Evolutionary conservation across 2,888 invertebrate species (phyloP), one percentile per base, ranked within the genome.

Genomic region (Chrysolina oricalcia): DNA sequence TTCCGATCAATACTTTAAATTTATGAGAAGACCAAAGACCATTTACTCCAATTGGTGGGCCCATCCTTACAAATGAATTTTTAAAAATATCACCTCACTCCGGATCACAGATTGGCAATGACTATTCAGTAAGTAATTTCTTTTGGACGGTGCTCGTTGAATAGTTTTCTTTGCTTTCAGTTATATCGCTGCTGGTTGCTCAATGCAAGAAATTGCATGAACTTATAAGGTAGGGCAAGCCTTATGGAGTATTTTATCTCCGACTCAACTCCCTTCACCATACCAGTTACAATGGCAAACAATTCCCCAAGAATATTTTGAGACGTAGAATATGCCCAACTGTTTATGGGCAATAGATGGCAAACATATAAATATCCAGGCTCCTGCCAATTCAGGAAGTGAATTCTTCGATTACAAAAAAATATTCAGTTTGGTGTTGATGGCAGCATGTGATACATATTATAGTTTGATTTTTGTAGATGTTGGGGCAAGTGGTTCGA

Each of bases 381-480:
- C 78, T 21, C 84, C 85, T n/a, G n/a, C 67, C 10, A 76, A 84
- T 43, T 77, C 79, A 59, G 84, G 85, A 41, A 81, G 81, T 11
- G 72, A 81, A 70, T 85, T 75, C 73, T 83, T 77, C 73, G 86
- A 86, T 77, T 85, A 86, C 77, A 84, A 87, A 81, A 78, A 81
- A 72, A 76, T 48, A 62, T 81, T 74, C 66, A 73, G 76, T 48
- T 70, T 73, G 13, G 76, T 73, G 11, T 85, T 59, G 82, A 78
- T 86, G 75, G 85, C 83, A 27, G 70, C 80, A 65, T 84, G 84
- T 62, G 83, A 85, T 70, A 80, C 81, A 2, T 74, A 83, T 8
- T 85, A 84, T 77, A 74, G 74, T 41, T 87, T 87, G 82, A 76
- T 79, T 23, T 77, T 80, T 63, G 80, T 83, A 17, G 83, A 85